phyloP scores from a whole-genome alignment of 2,888 invertebrate genomes.

The Frankliniella fusca region DNA sequence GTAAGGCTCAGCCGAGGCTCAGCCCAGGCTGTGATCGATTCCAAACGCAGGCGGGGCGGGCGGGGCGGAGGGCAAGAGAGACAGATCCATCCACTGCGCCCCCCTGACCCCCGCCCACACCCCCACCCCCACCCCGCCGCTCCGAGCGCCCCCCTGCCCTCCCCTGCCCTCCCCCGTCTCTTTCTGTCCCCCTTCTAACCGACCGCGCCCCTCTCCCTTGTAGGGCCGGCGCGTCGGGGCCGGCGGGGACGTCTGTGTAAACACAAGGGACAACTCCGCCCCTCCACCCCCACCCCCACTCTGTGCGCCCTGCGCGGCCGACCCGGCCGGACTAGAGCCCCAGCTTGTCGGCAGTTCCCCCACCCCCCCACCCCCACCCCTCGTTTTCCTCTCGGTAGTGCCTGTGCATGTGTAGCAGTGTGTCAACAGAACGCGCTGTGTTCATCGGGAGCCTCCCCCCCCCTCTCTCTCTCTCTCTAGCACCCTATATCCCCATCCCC shows the following conservation, averaged over 20 bases:
- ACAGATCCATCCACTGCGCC: too few species aligned
- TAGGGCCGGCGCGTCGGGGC: background rate
- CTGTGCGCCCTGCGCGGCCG: background rate
- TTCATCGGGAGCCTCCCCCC: conserved; percentile 1
- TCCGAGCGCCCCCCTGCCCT: too few species aligned
- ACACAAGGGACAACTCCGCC: background rate
- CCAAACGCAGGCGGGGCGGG: too few species aligned
- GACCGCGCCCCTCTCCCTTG: too few species aligned
- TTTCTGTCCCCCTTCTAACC: too few species aligned
- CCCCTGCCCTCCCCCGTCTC: too few species aligned
- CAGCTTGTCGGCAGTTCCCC: background rate
- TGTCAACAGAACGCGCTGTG: background rate
- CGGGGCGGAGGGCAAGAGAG: too few species aligned
- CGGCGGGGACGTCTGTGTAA: conserved; percentile 11
- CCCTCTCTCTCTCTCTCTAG: background rate
- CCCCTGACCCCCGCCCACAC: too few species aligned
- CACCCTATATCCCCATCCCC: background rate
- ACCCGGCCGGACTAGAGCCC: background rate
- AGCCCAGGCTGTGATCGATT: too few species aligned
- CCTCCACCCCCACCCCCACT: background rate
- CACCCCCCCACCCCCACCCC: background rate
- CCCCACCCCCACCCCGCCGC: too few species aligned
- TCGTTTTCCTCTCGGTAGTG: background rate
- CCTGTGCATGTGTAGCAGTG: conserved; percentile 7
- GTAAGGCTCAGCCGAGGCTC: too few species aligned